Base-by-base conservation (phyloP, 2,113 vertebrate genomes). In the Campylomormyrus tamandua region DNA sequence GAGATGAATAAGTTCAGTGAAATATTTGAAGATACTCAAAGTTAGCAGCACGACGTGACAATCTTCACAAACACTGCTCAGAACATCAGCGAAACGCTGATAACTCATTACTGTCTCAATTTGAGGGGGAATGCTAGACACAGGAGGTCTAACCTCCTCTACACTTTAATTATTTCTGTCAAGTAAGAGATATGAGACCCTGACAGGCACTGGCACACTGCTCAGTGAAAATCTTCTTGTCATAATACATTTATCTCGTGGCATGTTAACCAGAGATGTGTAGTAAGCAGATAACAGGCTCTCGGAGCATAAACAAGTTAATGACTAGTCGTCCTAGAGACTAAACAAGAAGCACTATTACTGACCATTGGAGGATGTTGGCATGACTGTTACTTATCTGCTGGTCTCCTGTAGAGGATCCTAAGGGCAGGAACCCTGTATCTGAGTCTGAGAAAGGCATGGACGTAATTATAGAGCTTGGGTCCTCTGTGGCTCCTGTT, bases 241-340 rank as follows among this genome's bases (percentile, higher is more conserved):
- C 4, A 80, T 74, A 87, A 88, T 62, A 31, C 87, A 90, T 74
- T 56, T 24, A 77, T 21, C 85, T 62, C 24, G 88, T 91, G 88
- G 90, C 21, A 50, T 91, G 88, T 90, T 90, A 84, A 58, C 88
- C 89, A 13, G 31, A 53, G 70, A 87, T 84, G 83, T 90, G 90
- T 90, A 91, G 35, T 31, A 42, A 24, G 35, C 48, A 88, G 89
- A 66, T 90, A 91, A 90, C 19, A 2, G 74, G 42, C 70, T 87
- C 70, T 80, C 86, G 84, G 83, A 66, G 17, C 80, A 88, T 85
- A 92, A 53, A 83, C 77, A 74, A 42, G n/a, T 62, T 91, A 66
- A 90, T 91, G 52, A 90, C 77, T 74, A 13, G 66, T 91, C 91
- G 90, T 17, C 70, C 13, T 83, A 83, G 53, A 21, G 90, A 90